Percentiles rank a stretch among this genome's conserved stretches.
Evolutionary conservation across 2,113 vertebrate species (phyloP).

Genomic region (Sclerurus mexicanus): DNA sequence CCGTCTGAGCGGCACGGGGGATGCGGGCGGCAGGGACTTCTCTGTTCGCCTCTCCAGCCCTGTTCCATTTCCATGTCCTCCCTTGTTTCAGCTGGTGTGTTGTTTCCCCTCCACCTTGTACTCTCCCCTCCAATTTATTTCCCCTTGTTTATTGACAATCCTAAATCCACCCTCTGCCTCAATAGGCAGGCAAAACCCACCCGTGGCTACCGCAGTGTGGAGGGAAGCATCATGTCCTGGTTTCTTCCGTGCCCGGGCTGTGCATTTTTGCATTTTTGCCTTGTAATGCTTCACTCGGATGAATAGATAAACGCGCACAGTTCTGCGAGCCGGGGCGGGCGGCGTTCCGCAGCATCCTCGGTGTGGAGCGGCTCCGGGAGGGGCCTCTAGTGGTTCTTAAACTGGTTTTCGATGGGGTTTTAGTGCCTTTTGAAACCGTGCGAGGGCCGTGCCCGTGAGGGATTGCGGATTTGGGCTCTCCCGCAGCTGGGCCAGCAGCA

Average conservation of each 20-base stretch:
- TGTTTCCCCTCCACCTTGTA: fast-evolving
- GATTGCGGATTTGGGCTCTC: background rate
- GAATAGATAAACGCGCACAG: background rate
- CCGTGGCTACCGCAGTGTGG: too few relatives aligned
- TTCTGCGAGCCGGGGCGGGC: background rate
- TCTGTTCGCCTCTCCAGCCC: background rate
- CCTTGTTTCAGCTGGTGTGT: background rate
- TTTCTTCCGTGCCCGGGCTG: background rate
- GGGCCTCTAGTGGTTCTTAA: background rate
- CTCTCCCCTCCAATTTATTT: background rate
- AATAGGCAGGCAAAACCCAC: background rate
- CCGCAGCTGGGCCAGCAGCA: background rate
- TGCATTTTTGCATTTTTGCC: background rate
- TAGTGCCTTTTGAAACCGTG: background rate
- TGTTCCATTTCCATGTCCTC: background rate
- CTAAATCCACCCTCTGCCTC: background rate
- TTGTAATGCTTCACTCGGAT: background rate
- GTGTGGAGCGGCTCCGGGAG: background rate
- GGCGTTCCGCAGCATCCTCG: background rate
- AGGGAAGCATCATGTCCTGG: background rate
- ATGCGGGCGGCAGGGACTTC: background rate
- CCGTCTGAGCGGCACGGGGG: background rate
- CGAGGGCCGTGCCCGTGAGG: background rate
- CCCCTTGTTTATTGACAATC: background rate
- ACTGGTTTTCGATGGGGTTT: background rate